These are phyloP conservation scores for Aeoliscus strigatus DNA, from an alignment of 2,797 vertebrate species.

Conservation along the genomic window DNA sequence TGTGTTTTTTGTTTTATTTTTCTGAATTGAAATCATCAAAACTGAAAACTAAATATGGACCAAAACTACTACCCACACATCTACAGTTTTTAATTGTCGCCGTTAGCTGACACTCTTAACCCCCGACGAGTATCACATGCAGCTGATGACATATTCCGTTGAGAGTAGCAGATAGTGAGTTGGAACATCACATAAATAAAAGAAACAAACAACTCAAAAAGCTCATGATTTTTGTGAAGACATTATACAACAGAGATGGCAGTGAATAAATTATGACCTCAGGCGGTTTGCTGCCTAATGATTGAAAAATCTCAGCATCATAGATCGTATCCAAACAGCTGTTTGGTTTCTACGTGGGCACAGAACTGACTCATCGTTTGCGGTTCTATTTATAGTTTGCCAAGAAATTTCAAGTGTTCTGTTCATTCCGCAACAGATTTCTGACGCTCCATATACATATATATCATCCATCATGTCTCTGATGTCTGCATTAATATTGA, in stretches of 20 bases:
- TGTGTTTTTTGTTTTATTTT: too few relatives aligned
- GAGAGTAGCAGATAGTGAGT: slow-evolving; percentile 18
- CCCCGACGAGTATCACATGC: slow-evolving; percentile 29
- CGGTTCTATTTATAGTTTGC: too few relatives aligned
- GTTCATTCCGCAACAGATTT: too few relatives aligned
- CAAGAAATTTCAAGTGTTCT: too few relatives aligned
- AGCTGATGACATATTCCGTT: slow-evolving; percentile 34
- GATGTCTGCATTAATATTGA: too few relatives aligned
- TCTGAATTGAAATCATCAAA: too few relatives aligned
- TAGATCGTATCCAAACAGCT: too few relatives aligned
- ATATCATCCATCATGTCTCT: too few relatives aligned
- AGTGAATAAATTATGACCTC: slow-evolving; percentile 46
- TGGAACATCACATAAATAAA: too few relatives aligned
- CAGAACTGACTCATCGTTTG: too few relatives aligned
- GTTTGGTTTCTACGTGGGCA: too few relatives aligned
- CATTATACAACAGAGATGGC: slow-evolving; percentile 32
- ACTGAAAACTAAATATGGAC: slow-evolving; percentile 38
- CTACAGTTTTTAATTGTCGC: slow-evolving; percentile 13
- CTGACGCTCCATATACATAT: too few relatives aligned
- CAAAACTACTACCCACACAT: slow-evolving; percentile 15
- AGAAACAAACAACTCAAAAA: slow-evolving; percentile 3
- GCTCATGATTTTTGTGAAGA: slow-evolving; percentile 40
- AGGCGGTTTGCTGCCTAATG: slow-evolving; percentile 37
- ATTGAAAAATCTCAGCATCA: slow-evolving; percentile 1
- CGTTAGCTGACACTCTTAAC: slow-evolving; percentile 38